Evolutionary conservation across 2,113 vertebrate genomes (phyloP), one percentile per base, ranked within the genome.

Genomic region (Thunnus thynnus): DNA sequence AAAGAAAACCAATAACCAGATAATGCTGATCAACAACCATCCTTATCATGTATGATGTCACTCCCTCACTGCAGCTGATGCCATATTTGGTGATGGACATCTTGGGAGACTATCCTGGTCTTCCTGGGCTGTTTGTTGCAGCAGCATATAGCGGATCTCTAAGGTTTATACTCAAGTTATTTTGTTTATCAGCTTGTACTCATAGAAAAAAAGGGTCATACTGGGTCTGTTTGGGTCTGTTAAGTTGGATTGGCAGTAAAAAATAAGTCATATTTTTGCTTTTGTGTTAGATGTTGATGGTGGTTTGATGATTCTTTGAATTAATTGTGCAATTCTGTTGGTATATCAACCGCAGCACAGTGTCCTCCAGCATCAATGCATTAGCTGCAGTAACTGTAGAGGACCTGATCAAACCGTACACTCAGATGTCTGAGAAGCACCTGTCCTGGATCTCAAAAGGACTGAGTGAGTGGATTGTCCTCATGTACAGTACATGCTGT

Each of bases 291-390:
- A 41, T 2, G 10, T 41, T 10, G 36, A 41, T 41, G 36, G 7
- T 41, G 8, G 9, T 41, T 41, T 10, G 36, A 41, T 9, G 8
- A 41, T 41, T 41, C 36, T 41, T 41, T 41, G 6, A 41, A 41
- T 41, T 41, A 41, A 10, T 3, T 61, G 32, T 5, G 13, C 46
- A 13, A 12, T 13, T 55, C 48, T 78, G 7, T 1, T 54, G 17
- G 57, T 9, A 3, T 58, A 30, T 54, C 12, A 20, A 32, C 44
- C 75, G 5, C 83, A 97, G 97, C 89, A 97, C 97, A 5, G 96
- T 97, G 70, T 97, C 97, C 7, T 97, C 96, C 89, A 96, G 96
- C 80, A 96, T 97, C 75, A 97, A 96, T 13, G 96, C 96, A 4
- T 86, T 97, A 77, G 93, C 96, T 61, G 94, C 96, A 25, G 97